A percentile compares a stretch with the other conserved stretches of the same genome.
These are phyloP conservation scores for Lydus trimaculatus DNA, from an alignment of 2,888 invertebrate genomes.

Conservation along the genomic window DNA sequence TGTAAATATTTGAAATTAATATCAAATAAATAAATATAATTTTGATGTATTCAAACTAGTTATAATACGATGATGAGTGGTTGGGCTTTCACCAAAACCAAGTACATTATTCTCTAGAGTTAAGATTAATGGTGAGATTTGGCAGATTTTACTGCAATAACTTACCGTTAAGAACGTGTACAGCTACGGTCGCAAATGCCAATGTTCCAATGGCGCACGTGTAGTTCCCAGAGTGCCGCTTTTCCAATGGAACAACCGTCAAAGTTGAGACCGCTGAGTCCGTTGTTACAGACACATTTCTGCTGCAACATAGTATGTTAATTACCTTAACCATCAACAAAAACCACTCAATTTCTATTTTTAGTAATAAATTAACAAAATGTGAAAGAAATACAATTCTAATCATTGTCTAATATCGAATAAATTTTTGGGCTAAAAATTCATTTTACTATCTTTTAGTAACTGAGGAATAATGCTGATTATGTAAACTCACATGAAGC, in stretches of 20 bases:
- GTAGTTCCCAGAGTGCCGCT: constrained; percentile 68
- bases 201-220: constrained; percentile 62
- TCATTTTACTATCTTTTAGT: constrained; percentile 13
- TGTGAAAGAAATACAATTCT: background rate
- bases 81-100: constrained; percentile 38
- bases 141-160: constrained; percentile 49
- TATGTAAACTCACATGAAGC: constrained; percentile 10
- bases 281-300: constrained; percentile 59
- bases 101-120: constrained; percentile 47
- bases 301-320: constrained; percentile 54
- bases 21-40: no score
- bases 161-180: constrained; percentile 70
- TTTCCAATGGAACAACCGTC: constrained; percentile 64
- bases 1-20: no score
- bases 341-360: background rate
- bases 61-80: constrained; percentile 36
- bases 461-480: constrained; percentile 11
- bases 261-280: constrained; percentile 62
- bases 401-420: background rate
- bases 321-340: background rate
- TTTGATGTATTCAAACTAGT: constrained; percentile 33
- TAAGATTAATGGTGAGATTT: constrained; percentile 50
- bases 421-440: background rate
- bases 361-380: constrained; percentile 1
- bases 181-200: constrained; percentile 66